Conservation (phyloP, 1,140 invertebrate species). For the Cydia splendana region DNA sequence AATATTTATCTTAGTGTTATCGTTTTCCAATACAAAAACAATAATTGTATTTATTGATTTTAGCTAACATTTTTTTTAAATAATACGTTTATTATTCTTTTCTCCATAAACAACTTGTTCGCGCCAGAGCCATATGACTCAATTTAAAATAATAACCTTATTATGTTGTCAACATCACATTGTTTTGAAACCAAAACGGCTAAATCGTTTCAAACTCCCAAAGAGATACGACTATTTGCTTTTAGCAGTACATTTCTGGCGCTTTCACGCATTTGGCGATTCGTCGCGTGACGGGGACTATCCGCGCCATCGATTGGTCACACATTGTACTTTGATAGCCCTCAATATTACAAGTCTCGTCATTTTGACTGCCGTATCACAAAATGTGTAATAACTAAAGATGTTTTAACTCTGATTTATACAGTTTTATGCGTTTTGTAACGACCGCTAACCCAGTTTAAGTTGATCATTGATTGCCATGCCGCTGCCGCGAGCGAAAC, state of each 20-base stretch:
- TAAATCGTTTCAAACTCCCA: neutral
- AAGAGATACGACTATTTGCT: neutral
- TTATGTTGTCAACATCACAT: conserved; percentile 17
- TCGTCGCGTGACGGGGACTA: conserved; percentile 35
- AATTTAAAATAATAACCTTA: conserved; percentile 16
- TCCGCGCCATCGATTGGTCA: conserved; percentile 49
- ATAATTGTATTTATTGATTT: neutral
- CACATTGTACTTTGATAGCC: neutral
- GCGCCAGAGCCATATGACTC: conserved; percentile 1
- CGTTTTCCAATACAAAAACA: neutral
- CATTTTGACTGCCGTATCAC: too few species aligned
- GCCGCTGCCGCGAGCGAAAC: too few species aligned
- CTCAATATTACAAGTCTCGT: neutral
- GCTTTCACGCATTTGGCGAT: conserved; percentile 17
- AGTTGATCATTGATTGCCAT: too few species aligned
- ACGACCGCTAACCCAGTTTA: too few species aligned
- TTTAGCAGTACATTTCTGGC: neutral
- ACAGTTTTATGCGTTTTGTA: too few species aligned
- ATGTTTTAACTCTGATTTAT: too few species aligned
- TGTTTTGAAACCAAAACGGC: neutral
- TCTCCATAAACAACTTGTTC: neutral
- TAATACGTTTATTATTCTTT: neutral
- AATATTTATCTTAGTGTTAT: too few species aligned
- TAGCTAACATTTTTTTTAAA: neutral
- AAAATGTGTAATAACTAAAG: too few species aligned